Conservation (phyloP, 64 coral and sea anemone species). For the Pachyseris speciosa region DNA sequence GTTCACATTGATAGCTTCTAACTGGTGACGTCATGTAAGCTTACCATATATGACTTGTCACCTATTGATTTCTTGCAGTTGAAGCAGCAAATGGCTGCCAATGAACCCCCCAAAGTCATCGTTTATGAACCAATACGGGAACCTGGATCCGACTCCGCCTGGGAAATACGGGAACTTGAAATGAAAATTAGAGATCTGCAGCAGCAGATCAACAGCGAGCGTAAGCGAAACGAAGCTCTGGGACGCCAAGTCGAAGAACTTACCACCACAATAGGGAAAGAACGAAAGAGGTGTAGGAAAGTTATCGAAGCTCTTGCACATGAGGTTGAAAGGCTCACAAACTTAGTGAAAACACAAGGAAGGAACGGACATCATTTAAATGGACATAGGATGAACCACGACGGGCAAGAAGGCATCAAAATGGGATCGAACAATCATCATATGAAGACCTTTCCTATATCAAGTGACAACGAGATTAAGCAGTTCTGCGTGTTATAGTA, state of each 20-base stretch:
- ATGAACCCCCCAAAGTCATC: not conserved
- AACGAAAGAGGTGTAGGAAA: constrained; percentile 49
- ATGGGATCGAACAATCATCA: constrained; percentile 21
- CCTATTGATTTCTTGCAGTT: constrained; percentile 18
- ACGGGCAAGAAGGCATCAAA: constrained; percentile 33
- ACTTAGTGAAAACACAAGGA: constrained; percentile 40
- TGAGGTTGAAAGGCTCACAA: constrained; percentile 68
- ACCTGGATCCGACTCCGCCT: constrained; percentile 15
- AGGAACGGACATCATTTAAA: constrained; percentile 32
- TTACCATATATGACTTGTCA: too few relatives aligned
- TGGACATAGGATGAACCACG: constrained; percentile 11
- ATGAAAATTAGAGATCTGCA: constrained; percentile 33
- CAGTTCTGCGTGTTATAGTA: constrained; percentile 38
- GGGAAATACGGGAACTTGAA: constrained; percentile 35
- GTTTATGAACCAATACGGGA: not conserved
- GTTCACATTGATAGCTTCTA: too few relatives aligned
- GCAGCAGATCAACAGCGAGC: constrained; percentile 41
- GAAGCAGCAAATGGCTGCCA: constrained; percentile 21
- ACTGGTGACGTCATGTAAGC: too few relatives aligned
- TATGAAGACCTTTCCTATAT: constrained; percentile 26
- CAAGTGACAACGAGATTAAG: constrained; percentile 1
- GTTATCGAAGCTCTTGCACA: constrained; percentile 54
- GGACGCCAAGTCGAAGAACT: constrained; percentile 51
- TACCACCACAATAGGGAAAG: constrained; percentile 28
- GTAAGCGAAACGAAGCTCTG: constrained; percentile 48